phyloP scores from a whole-genome alignment of 53 echinoderm and acorn worm species.

The Arbacia lixula region DNA sequence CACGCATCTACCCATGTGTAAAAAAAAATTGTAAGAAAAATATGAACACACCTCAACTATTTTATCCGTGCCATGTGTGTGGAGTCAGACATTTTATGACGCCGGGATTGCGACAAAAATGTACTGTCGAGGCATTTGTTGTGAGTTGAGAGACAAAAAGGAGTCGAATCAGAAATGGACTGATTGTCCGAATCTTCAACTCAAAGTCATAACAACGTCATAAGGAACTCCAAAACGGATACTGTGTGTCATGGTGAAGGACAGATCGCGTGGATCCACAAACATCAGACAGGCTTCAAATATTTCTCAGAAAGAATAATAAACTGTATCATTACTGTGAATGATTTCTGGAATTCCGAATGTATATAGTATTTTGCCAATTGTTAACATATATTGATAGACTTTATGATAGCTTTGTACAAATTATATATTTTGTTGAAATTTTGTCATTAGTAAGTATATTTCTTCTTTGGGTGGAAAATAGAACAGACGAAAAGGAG shows the following conservation, averaged over 20 bases:
- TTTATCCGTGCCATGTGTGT: slow-evolving; percentile 6
- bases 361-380: no score
- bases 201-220: slow-evolving; percentile 16
- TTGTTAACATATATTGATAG: no score
- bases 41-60: slow-evolving; percentile 29
- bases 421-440: no score
- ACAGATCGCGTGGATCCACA: no score
- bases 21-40: neutral
- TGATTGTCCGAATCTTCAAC: slow-evolving; percentile 17
- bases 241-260: slow-evolving; percentile 59
- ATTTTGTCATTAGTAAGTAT: no score
- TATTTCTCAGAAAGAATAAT: no score
- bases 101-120: slow-evolving; percentile 8
- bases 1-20: neutral
- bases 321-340: no score
- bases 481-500: no score
- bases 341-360: no score
- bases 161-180: slow-evolving; percentile 22
- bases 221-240: slow-evolving; percentile 54
- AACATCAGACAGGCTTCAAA: no score
- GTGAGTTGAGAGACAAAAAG: slow-evolving; percentile 32
- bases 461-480: no score
- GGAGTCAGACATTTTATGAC: slow-evolving; percentile 54
- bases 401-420: no score
- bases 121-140: slow-evolving; percentile 14